Conservation (phyloP, 2,888 invertebrate species). For the Caenorhabditis angaria region DNA sequence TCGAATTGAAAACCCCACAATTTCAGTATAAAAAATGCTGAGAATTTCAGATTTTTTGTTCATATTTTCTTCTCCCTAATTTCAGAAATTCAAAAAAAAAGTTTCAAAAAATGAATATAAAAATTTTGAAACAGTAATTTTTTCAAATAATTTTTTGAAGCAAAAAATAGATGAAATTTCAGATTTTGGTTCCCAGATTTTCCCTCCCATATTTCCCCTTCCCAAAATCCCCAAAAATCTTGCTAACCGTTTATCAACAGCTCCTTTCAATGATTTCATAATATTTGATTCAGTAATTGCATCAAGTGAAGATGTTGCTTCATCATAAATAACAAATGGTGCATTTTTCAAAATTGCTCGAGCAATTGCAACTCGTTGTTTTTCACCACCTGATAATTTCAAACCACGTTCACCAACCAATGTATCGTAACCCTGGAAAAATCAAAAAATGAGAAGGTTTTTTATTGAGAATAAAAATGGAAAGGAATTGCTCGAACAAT, state of each 20-base stretch:
- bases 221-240: too few species aligned
- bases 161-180: neutral
- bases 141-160: too few species aligned
- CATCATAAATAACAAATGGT: conserved; percentile 83
- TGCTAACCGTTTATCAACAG: conserved; percentile 48
- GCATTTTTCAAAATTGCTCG: conserved; percentile 84
- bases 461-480: too few species aligned
- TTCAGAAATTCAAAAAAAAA: too few species aligned
- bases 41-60: too few species aligned
- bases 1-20: too few species aligned
- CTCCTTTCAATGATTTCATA: conserved; percentile 66
- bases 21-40: too few species aligned
- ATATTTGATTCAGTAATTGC: conserved; percentile 92
- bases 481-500: neutral
- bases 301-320: conserved; percentile 96
- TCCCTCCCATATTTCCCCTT: too few species aligned
- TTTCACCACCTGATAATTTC: conserved; percentile 97
- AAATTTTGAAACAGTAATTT: too few species aligned
- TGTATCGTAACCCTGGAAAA: conserved; percentile 77
- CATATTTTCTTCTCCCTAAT: too few species aligned
- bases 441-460: too few species aligned
- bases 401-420: conserved; percentile 94
- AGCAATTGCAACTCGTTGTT: conserved; percentile 96
- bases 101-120: too few species aligned
- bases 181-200: neutral